Base-by-base conservation (phyloP, 2,797 vertebrate species). In the Enteromius viviparus region DNA sequence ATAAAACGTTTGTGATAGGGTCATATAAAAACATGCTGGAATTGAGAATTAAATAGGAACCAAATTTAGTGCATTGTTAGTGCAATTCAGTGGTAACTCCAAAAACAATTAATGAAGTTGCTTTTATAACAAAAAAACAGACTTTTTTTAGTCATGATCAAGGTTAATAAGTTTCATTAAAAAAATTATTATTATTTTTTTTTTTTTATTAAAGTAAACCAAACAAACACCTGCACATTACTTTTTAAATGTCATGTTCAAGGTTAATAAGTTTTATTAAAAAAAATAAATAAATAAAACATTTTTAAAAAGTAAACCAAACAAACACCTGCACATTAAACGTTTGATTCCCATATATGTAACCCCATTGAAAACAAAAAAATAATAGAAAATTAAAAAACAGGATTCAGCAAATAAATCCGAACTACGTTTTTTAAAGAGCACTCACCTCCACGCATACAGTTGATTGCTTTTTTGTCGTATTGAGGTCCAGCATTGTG, bases 401-500 rank as follows among this genome's bases (percentile, higher is more conserved):
- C 10, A 45, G 5, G 29, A 9, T 4, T 58, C 1, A 62, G 6
- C 19, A 37, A 81, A 64, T 21, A 65, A 21, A 51, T 4, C 21
- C 23, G 2, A 6, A 53, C 85, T 88, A 93, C 91, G 60, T 75
- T 84, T 76, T 26, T 64, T 29, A 17, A 75, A 8, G 1, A 40
- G 76, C 77, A 86, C 84, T 85, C 74, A 89, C 75, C 85, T 90
- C 88, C 66, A 92, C 83, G 80, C 87, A 87, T 72, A 42, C 78
- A 49, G 84, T 26, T 80, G 78, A 86, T 85, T 88, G 71, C 55
- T 87, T 89, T 83, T 90, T 89, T 80, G 79, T 68, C 69, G 87
- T 72, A 58, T 80, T 84, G 65, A 84, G 75, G 65, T 85, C 86
- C 85, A 89, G 66, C 89, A 92, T 92, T 76, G 69, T 89, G 65